A percentile compares a stretch with the other conserved stretches of the same genome.
Evolutionary conservation across 2,113 vertebrate species (phyloP).

Genomic region (Numenius arquata): DNA sequence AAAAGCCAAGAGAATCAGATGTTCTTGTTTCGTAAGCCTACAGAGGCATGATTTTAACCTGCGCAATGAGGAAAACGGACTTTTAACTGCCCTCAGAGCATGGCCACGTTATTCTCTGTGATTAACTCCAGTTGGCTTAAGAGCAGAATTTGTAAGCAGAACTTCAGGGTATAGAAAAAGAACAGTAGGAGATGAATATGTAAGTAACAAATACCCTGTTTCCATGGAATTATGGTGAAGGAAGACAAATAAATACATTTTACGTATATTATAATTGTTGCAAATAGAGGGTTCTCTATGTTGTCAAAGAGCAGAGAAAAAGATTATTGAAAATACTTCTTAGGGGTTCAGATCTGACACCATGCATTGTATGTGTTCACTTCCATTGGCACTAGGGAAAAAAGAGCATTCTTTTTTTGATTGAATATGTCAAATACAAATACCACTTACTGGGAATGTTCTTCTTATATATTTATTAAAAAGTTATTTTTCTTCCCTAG

Average conservation of each 20-base stretch:
- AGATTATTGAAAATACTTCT: neutral
- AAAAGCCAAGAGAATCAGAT: constrained; percentile 47
- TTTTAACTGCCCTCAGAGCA: neutral
- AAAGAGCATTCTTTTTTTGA: neutral
- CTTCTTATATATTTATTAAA: neutral
- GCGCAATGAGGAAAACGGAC: neutral
- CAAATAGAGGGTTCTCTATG: neutral
- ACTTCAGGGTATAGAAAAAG: constrained; percentile 20
- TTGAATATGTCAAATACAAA: neutral
- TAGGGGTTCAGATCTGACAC: neutral
- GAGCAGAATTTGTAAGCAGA: constrained; percentile 5
- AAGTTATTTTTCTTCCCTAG: neutral
- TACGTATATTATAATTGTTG: neutral
- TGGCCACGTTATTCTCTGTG: neutral
- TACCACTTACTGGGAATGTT: neutral
- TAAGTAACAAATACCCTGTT: constrained; percentile 1
- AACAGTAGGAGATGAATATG: constrained; percentile 58
- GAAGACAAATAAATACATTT: constrained; percentile 25
- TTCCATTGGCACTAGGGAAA: neutral
- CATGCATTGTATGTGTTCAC: neutral
- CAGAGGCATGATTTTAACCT: neutral
- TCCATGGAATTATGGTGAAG: constrained; percentile 1
- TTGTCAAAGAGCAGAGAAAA: neutral
- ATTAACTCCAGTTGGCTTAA: neutral
- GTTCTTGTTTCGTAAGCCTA: neutral